Conservation (phyloP, 2,113 vertebrate species). For the Anas platyrhynchos region DNA sequence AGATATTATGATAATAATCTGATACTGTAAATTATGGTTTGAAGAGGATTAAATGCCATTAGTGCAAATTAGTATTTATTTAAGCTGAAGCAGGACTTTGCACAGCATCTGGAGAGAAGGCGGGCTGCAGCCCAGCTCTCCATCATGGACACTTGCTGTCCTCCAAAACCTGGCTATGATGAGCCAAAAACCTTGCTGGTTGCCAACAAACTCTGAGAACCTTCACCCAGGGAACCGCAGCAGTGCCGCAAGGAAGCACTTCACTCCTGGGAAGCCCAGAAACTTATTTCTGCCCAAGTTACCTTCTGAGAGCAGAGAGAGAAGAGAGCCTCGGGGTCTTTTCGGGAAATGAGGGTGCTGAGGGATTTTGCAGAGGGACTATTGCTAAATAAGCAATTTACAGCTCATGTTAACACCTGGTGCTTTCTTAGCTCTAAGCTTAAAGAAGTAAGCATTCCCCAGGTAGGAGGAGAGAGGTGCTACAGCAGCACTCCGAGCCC, state of each 20-base stretch:
- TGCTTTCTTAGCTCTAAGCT: neutral
- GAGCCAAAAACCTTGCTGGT: neutral
- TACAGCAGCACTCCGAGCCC: neutral
- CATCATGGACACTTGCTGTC: neutral
- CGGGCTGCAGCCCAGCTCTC: neutral
- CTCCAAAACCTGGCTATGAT: neutral
- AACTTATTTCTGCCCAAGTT: neutral
- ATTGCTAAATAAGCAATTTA: neutral
- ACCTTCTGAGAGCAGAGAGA: neutral
- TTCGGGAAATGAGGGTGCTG: neutral
- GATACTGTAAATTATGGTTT: conserved; percentile 51
- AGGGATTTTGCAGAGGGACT: neutral
- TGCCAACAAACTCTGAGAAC: fast-evolving
- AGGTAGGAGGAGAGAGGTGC: fast-evolving
- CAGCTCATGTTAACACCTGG: neutral
- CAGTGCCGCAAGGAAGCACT: fast-evolving
- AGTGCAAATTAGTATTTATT: conserved; percentile 56
- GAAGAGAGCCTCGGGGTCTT: neutral
- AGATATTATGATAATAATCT: conserved; percentile 58
- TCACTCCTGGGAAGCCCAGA: neutral
- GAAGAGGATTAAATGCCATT: conserved; percentile 52
- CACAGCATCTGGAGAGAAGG: neutral
- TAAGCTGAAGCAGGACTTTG: neutral
- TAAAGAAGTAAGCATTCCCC: neutral
- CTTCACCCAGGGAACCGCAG: neutral